Evolutionary conservation across 2,113 vertebrate species (phyloP).

Genomic region (Nycticryphes semicollaris): DNA sequence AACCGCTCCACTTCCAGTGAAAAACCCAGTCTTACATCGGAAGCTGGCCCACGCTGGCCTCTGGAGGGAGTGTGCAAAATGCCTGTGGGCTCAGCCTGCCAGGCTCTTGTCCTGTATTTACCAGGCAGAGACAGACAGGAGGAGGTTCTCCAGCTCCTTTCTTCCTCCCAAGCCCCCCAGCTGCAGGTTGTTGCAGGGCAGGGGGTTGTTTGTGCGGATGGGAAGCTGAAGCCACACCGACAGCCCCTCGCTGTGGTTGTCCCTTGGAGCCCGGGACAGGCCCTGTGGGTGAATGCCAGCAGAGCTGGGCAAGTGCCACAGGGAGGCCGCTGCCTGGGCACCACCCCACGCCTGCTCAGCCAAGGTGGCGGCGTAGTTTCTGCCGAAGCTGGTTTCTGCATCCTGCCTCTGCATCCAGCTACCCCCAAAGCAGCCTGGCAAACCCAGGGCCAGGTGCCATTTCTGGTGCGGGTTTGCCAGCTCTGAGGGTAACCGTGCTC

Average conservation of each 20-base stretch:
- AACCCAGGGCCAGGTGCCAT: not conserved
- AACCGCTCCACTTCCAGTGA: not conserved
- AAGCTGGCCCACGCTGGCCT: not conserved
- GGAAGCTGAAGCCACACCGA: not conserved
- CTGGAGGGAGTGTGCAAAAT: not conserved
- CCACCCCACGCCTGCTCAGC: accelerated
- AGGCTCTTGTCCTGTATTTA: not conserved
- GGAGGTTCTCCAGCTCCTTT: not conserved
- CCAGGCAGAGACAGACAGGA: not conserved
- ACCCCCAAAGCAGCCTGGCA: not conserved
- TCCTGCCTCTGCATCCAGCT: not conserved
- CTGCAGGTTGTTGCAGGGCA: not conserved
- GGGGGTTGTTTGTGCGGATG: not conserved
- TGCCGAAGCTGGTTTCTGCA: not conserved
- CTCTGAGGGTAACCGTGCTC: accelerated
- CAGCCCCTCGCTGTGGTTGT: not conserved
- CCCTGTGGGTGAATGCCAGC: not conserved
- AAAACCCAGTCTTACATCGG: accelerated
- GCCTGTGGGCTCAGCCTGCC: not conserved
- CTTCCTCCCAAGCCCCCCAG: not conserved
- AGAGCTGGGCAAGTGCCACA: not conserved
- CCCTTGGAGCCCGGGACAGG: accelerated
- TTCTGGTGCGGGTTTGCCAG: not conserved
- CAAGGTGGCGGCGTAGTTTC: not conserved
- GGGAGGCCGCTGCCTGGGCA: not conserved